Conservation (phyloP, 2,797 vertebrate species). For the Allobates femoralis region DNA sequence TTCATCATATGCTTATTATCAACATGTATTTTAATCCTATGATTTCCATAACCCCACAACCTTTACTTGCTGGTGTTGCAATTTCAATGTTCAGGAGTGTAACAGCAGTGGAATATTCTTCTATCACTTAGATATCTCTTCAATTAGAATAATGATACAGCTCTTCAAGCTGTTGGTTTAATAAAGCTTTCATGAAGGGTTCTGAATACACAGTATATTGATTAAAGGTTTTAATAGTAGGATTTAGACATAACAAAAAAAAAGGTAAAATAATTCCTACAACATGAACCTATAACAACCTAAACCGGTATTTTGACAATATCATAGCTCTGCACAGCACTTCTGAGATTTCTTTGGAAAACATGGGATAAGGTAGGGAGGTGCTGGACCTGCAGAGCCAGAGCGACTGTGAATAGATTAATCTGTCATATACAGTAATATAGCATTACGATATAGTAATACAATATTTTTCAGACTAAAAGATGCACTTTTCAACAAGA, state of each 20-base stretch:
- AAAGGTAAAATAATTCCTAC: background rate
- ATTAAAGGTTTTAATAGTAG: conserved; percentile 31
- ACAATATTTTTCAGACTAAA: no score
- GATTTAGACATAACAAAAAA: conserved; percentile 4
- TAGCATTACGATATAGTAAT: no score
- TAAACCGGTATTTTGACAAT: background rate
- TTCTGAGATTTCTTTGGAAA: background rate
- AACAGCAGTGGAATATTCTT: background rate
- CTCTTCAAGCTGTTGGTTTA: conserved; percentile 7
- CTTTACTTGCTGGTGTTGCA: no score
- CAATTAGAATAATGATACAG: background rate
- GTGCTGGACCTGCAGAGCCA: no score
- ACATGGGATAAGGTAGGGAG: background rate
- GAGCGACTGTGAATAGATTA: no score
- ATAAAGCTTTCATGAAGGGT: background rate
- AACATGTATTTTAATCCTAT: no score
- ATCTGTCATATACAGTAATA: no score
- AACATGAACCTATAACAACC: background rate
- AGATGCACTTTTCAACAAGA: no score
- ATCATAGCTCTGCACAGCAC: background rate
- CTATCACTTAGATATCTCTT: background rate
- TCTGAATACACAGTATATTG: conserved; percentile 4
- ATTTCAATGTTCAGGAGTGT: no score
- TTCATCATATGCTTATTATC: no score
- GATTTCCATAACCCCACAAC: no score